Base-by-base conservation (phyloP, 2,888 invertebrate genomes). In the Sphaerophoria taeniata region DNA sequence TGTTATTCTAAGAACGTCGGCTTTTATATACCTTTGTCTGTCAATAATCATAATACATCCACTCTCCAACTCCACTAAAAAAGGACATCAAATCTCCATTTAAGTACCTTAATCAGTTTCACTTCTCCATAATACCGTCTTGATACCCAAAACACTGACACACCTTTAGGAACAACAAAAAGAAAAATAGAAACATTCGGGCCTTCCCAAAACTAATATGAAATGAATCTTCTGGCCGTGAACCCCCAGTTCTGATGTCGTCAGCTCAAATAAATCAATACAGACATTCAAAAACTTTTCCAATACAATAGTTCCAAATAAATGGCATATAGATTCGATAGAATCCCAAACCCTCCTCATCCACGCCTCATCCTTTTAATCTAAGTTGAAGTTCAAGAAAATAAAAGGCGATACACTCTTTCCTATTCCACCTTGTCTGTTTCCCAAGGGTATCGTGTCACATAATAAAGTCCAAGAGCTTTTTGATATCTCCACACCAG, bases 211-310 rank as follows among this genome's bases (percentile, higher is more conserved):
- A 47, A 7, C 31, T 55, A 53, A 7, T 51, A 16, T 12, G 0
- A 16, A n/a, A n/a, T 33, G 49, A 14, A 16, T 65, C 6, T 49
- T 49, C 36, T 51, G 53, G 24, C 24, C 24, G 24, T 24, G 24
- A 24, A 75, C 58, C 47, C 60, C 55, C 70, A 58, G 67, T 78
- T 58, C 60, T 45, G 49, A 55, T 84, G 80, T 84, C 84, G 80
- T 84, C 84, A 84, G 84, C 84, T 70, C 55, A 73, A 81, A 81
- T 85, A 81, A 85, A 85, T 85, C 85, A 85, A 81, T 76, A 73
- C 81, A 58, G 67, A 71, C 71, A 75, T 67, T 60, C 12, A 55
- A 60, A 81, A 81, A 79, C 65, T 85, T 85, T 81, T 77, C 47
- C 34, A 63, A 63, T 63, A 72, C 70, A 77, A 82, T 76, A 85